Evolutionary conservation across 2,797 vertebrate species (phyloP), one percentile per base, ranked within the genome.

Genomic region (Coendou prehensilis): DNA sequence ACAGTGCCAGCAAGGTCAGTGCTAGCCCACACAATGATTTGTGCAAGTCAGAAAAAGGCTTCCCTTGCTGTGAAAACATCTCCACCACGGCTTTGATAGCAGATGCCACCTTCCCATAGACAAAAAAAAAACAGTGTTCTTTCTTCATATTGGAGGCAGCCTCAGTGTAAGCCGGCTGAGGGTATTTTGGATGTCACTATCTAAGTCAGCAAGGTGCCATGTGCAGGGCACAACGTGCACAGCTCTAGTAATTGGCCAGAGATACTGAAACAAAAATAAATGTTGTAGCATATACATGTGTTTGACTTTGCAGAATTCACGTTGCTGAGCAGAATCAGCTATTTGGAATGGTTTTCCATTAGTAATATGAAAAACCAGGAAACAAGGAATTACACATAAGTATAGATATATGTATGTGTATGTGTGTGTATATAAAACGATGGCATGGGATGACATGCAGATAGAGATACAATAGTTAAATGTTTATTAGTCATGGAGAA

Each of bases 181-280:
- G 0, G 9, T 6, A 0, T 8, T 45, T 17, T 18, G 28, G 8
- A 54, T 20, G 26, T 9, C 10, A 15, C 26, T 33, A 13, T 30
- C 9, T 79, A 76, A 14, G 22, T 64, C 28, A 64, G n/a, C 2
- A 47, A 37, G 20, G 28, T 15, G 22, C 23, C 14, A 20, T 11
- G 5, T 9, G 61, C 56, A 22, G 6, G 28, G 57, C 30, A 56
- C 63, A 67, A 20, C 26, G 6, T 30, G 30, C 0, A 7, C 33
- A 56, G 11, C 28, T 69, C 5, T 54, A 37, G 2, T 4, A 7
- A 20, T 1, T 41, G 52, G 13, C 57, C 73, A 33, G 45, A 45
- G 64, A 41, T 30, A 5, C 17, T 17, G 45, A 71, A 61, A 30
- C 54, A 8, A 87, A 79, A 82, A 10, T 57, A 67, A 89, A 84